phyloP scores from a whole-genome alignment of 2,113 vertebrate genomes.

The Gorsachius goisagi region DNA sequence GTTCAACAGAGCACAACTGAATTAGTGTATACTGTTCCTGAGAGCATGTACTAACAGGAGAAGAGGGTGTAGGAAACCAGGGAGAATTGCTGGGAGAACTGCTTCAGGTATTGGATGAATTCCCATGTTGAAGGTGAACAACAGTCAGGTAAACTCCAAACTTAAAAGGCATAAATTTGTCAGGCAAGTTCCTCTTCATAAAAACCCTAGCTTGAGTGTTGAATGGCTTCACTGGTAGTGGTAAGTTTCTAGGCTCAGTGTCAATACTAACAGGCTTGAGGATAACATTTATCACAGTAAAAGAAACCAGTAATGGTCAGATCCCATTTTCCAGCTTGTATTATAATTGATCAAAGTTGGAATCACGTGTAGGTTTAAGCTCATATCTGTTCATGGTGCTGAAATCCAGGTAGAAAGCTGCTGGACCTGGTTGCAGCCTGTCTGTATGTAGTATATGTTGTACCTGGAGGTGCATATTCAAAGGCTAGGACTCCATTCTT shows the following conservation, averaged over 20 bases:
- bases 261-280: background rate
- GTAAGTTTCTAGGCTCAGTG: background rate
- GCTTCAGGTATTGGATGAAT: background rate
- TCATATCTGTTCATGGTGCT: background rate
- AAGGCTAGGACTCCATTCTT: background rate
- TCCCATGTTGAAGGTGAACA: background rate
- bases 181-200: background rate
- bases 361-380: background rate
- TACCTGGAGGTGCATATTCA: background rate
- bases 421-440: background rate
- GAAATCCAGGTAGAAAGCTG: background rate
- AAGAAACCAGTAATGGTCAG: background rate
- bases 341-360: background rate
- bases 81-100: background rate
- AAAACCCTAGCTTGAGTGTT: background rate
- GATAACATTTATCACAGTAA: background rate
- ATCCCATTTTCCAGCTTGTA: background rate
- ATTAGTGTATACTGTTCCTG: background rate
- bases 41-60: background rate
- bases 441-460: rapidly evolving
- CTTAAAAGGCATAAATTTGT: background rate
- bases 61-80: background rate
- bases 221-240: background rate
- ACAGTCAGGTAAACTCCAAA: background rate
- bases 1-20: background rate